A percentile compares a stretch with the other conserved stretches of the same genome.
Evolutionary conservation across 2,797 vertebrate genomes (phyloP).

Genomic region (Mastacembelus armatus): DNA sequence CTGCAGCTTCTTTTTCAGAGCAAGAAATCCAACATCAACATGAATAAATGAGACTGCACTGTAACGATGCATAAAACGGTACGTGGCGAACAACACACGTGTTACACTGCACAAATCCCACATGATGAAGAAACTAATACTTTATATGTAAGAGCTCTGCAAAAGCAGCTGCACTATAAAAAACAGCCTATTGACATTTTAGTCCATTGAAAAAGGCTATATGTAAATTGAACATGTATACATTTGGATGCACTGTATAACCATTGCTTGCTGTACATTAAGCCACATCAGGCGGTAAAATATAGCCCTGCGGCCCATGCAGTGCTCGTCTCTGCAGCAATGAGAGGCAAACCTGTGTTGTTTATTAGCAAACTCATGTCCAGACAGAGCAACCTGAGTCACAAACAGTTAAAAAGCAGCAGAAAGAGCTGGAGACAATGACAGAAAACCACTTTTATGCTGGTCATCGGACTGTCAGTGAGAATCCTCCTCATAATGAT

Average conservation of each 20-base stretch:
- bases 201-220: too few species aligned
- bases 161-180: too few species aligned
- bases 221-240: too few species aligned
- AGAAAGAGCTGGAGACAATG: conserved; percentile 41
- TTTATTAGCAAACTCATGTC: too few species aligned
- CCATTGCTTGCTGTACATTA: too few species aligned
- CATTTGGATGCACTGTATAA: neutral
- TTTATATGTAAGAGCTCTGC: neutral
- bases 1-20: conserved; percentile 27
- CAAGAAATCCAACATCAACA: neutral
- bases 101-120: neutral
- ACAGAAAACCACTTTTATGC: too few species aligned
- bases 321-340: neutral
- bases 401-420: conserved; percentile 31
- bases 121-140: neutral
- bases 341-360: neutral
- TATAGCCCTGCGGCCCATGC: neutral
- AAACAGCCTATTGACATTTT: too few species aligned
- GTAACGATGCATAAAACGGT: neutral
- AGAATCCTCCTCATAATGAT: conserved; percentile 24
- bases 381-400: conserved; percentile 5
- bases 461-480: conserved; percentile 1
- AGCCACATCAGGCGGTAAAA: neutral
- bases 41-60: neutral
- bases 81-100: too few species aligned